phyloP scores from a whole-genome alignment of 2,888 invertebrate species.

The Tuberolachnus salignus region DNA sequence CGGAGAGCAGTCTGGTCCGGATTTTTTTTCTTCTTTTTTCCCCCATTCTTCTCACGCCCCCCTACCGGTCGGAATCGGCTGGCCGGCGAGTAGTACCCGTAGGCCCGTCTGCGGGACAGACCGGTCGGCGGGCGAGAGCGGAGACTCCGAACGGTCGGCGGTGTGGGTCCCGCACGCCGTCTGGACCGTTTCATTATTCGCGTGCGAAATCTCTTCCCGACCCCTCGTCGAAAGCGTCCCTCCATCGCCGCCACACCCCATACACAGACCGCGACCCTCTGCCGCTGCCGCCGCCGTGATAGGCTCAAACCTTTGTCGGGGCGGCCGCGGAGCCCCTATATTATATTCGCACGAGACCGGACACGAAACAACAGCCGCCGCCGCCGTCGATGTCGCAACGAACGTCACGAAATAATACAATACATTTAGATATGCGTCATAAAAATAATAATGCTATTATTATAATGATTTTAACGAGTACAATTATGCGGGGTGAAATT shows the following conservation, averaged over 20 bases:
- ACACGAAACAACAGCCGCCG: conserved; percentile 6
- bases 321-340: too few relatives aligned
- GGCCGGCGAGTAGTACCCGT: conserved; percentile 11
- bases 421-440: too few relatives aligned
- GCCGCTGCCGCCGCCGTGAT: background rate
- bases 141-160: background rate
- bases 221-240: background rate
- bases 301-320: too few relatives aligned
- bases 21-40: background rate
- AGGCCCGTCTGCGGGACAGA: conserved; percentile 36
- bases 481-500: too few relatives aligned
- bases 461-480: too few relatives aligned
- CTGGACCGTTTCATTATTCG: conserved; percentile 53
- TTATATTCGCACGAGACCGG: background rate
- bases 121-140: conserved; percentile 18
- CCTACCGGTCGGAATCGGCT: background rate
- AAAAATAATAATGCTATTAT: too few relatives aligned
- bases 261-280: background rate
- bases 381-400: background rate
- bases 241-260: background rate
- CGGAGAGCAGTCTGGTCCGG: conserved; percentile 7
- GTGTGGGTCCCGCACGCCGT: conserved; percentile 43
- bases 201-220: conserved; percentile 23
- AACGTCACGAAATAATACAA: conserved; percentile 1
- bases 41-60: background rate